Evolutionary conservation across 2,888 invertebrate species (phyloP), one percentile per base, ranked within the genome.

Genomic region (Calameuta filiformis): DNA sequence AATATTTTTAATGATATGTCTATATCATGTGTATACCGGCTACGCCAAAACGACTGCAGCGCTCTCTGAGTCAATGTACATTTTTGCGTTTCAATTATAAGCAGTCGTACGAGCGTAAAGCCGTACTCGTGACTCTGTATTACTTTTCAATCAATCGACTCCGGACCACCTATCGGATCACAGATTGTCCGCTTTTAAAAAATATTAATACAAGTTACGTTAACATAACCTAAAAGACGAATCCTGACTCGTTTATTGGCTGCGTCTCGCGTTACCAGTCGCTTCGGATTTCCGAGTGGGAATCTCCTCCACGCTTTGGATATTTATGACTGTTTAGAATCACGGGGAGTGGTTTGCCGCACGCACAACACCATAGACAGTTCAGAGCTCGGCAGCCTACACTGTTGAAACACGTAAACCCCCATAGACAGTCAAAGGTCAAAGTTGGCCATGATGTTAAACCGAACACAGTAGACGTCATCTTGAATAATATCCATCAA

Each of bases 11-110:
- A 87, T 81, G 82, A 82, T 81, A 80, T 79, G 81, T 83, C 82
- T 82, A 82, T 82, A 85, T 87, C 86, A 84, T 75, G 79, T 69
- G 77, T 75, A 40, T 77, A 77, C 74, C 78, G 80, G 76, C 75
- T 76, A 75, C 74, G 73, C 40, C 71, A 30, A 30, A 15, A 33
- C 76, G 76, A 56, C 75, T 78, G 80, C 76, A 80, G 81, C 12
- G 71, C 71, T 12, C 31, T 71, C 71, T 9, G 56, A 56, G 56
- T 34, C 71, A n/a, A 71, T 31, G 31, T 87, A 87, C 87, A 88
- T 87, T 89, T 87, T 88, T 87, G 87, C 87, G 87, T 88, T 88
- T 88, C 87, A 88, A 89, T 89, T 88, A 89, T 88, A 87, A 23
- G 56, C 23, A 9, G 23, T 23, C 9, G 9, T 23, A 23, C 56